Base-by-base conservation (phyloP, 1,140 invertebrate genomes). In the Trialeurodes vaporariorum region DNA sequence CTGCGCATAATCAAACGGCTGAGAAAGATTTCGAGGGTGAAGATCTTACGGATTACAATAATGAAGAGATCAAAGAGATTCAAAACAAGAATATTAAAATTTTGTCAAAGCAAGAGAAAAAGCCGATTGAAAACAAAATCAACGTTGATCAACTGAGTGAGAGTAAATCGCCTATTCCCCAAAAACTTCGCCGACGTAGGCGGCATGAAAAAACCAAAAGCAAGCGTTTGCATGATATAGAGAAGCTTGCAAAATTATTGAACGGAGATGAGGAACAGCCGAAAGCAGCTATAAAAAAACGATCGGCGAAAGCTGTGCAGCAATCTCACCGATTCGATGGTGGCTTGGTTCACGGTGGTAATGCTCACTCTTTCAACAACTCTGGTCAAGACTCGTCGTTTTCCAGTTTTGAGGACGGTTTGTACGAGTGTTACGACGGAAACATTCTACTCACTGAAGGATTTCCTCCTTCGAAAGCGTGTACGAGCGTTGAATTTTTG, bases 391-490 rank as follows among this genome's bases (percentile, higher is more conserved):
- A 84, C 66, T 84, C 82, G 25, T 87, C 86, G 12, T 79, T 87
- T 58, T 90, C 88, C 0, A 90, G 88, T 77, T 91, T 91, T 77
- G 89, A 91, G 80, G 86, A 81, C 67, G 85, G 82, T 66, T 77
- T 91, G n/a, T 76, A 88, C 22, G 81, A 81, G 40, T 92, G 90
- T 74, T 91, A 90, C 69, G 83, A 85, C 66, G 86, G 88, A 0
- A 82, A 85, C 64, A 87, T 90, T 64, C 73, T 92, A 22, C 77
- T 90, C 13, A 83, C 84, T 40, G 80, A 87, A 72, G 82, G 83
- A 70, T 90, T 91, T 73, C 80, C 84, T 40, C 84, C 84, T 2
- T 87, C 85, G 22, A 76, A 82, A 64, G 77, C 82, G 24, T 92
- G 89, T 72, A 83, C 81, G 12, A 83, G 84, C 77, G 82, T 86